phyloP scores from a whole-genome alignment of 2,113 vertebrate species.

The Alethe diademata region DNA sequence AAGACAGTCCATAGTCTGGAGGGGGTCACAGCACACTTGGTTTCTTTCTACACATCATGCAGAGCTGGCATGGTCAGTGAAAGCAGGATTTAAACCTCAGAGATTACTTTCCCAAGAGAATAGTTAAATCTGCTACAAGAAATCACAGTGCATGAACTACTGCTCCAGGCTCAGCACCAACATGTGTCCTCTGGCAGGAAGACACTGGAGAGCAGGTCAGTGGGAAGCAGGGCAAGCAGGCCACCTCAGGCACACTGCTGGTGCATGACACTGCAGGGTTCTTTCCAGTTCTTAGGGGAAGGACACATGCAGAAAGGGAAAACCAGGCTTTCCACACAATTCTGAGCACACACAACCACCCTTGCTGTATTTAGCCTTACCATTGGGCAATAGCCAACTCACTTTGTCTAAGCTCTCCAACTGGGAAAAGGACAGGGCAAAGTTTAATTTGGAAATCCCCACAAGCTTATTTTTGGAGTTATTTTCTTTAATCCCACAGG shows the following conservation, averaged over 20 bases:
- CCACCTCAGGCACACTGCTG: background rate
- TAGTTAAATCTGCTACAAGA: conserved; percentile 6
- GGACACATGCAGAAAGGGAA: conserved; percentile 25
- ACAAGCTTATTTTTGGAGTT: background rate
- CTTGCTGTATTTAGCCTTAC: conserved; percentile 50
- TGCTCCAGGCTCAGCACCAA: background rate
- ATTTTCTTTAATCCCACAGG: background rate
- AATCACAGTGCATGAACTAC: background rate
- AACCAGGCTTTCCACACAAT: conserved; percentile 8
- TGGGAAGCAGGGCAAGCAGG: conserved; percentile 10
- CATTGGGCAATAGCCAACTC: conserved; percentile 11
- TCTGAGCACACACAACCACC: background rate
- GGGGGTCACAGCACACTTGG: background rate
- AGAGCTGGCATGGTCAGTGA: conserved; percentile 36
- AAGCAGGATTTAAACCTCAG: conserved; percentile 20
- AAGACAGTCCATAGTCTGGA: background rate
- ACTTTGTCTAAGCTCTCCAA: conserved; percentile 52
- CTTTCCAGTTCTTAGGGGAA: background rate
- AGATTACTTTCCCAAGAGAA: background rate
- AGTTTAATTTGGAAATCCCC: conserved; percentile 49
- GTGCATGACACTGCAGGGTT: background rate
- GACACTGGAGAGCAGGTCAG: background rate
- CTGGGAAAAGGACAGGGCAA: conserved; percentile 44
- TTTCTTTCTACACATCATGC: conserved; percentile 23
- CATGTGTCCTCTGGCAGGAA: background rate